phyloP scores from a whole-genome alignment of 1,140 invertebrate species.

The Megathymus violae region DNA sequence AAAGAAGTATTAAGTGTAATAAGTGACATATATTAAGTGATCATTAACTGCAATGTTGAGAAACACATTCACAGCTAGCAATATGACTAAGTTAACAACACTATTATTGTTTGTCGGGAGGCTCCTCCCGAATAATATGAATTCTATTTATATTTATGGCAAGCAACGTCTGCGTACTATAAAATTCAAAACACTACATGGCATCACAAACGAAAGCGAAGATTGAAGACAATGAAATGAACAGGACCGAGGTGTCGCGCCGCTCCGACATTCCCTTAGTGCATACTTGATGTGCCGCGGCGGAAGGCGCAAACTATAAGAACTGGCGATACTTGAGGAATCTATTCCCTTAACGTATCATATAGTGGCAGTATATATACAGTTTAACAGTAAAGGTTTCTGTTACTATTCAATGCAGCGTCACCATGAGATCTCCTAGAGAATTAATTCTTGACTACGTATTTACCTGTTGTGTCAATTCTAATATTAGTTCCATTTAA shows the following conservation, averaged over 20 bases:
- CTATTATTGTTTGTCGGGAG: not conserved
- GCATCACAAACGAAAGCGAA: constrained; percentile 39
- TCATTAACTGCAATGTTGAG: too few relatives aligned
- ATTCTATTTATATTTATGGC: constrained; percentile 26
- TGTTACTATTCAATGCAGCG: too few relatives aligned
- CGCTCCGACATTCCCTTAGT: constrained; percentile 77
- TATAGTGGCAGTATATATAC: too few relatives aligned
- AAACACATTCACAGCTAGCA: not conserved
- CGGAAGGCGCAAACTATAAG: constrained; percentile 21
- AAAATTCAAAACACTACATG: constrained; percentile 34
- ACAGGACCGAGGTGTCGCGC: constrained; percentile 70
- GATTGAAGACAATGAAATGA: constrained; percentile 80
- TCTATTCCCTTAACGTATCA: too few relatives aligned
- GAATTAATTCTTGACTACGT: too few relatives aligned
- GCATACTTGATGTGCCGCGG: constrained; percentile 77
- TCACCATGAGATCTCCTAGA: too few relatives aligned
- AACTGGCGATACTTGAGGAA: constrained; percentile 41
- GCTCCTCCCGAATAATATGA: constrained; percentile 22
- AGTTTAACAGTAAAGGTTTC: too few relatives aligned
- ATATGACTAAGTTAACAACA: not conserved
- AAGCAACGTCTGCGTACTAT: constrained; percentile 22
- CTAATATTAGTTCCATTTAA: too few relatives aligned
- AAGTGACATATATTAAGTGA: too few relatives aligned
- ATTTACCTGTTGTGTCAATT: too few relatives aligned
- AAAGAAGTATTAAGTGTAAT: too few relatives aligned